Evolutionary conservation across 2,888 invertebrate species (phyloP).

Genomic region (Cryptosula pallasiana): DNA sequence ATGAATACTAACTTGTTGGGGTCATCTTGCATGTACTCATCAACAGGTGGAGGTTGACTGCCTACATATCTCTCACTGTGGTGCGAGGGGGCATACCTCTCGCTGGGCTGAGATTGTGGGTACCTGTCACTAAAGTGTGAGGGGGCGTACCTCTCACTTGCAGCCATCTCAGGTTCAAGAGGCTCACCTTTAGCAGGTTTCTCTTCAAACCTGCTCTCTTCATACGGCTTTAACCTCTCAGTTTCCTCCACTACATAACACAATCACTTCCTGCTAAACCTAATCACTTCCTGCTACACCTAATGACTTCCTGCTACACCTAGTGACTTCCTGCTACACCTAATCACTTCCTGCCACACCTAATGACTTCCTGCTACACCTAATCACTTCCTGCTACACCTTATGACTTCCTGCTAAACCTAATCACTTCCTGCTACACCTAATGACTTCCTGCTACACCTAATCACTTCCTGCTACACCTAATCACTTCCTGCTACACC

Average conservation of each 20-base stretch:
- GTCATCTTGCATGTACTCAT: conserved; percentile 22
- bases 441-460: too few relatives aligned
- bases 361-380: too few relatives aligned
- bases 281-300: too few relatives aligned
- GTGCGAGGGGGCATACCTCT: conserved; percentile 16
- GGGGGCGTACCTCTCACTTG: conserved; percentile 17
- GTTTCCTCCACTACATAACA: conserved; percentile 7
- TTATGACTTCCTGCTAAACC: too few relatives aligned
- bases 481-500: too few relatives aligned
- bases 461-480: too few relatives aligned
- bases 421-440: too few relatives aligned
- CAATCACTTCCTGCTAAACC: too few relatives aligned
- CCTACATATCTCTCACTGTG: conserved; percentile 19
- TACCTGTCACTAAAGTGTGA: conserved; percentile 16
- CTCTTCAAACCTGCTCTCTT: not conserved
- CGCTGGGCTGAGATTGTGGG: not conserved
- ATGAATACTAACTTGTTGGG: not conserved
- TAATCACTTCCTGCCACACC: too few relatives aligned
- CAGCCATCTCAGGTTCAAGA: not conserved
- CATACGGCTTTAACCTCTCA: conserved; percentile 12
- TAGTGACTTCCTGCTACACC: too few relatives aligned
- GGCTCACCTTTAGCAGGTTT: not conserved
- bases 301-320: too few relatives aligned
- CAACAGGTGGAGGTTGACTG: not conserved
- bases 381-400: too few relatives aligned